Percentiles rank a stretch among this genome's conserved stretches.
These are phyloP conservation scores for Diadophis punctatus DNA, from an alignment of 2,113 vertebrate species.

Conservation along the genomic window DNA sequence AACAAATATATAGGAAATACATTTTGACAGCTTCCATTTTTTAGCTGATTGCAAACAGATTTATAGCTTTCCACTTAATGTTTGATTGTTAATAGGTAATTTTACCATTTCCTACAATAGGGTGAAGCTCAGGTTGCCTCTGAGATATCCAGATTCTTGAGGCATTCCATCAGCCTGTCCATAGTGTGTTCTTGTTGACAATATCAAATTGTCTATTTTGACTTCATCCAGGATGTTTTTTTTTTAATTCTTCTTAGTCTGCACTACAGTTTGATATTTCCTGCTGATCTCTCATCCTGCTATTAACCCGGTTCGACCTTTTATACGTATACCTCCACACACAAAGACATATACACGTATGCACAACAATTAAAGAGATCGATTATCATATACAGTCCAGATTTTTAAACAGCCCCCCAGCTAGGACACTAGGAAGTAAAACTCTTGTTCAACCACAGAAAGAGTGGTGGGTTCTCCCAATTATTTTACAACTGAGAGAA, in stretches of 20 bases:
- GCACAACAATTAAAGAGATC: background rate
- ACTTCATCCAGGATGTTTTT: too few species aligned
- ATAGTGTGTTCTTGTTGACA: background rate
- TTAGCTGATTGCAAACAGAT: background rate
- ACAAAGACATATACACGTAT: background rate
- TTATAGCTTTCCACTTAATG: background rate
- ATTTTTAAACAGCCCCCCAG: background rate
- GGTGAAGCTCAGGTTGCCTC: background rate
- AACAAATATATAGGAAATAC: background rate
- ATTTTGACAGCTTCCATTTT: slow-evolving; percentile 1
- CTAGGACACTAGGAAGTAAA: background rate
- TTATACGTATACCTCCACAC: background rate
- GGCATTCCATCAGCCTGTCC: background rate
- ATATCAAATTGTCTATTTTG: too few species aligned
- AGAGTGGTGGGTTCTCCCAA: background rate
- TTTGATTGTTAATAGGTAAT: background rate
- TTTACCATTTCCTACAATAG: background rate
- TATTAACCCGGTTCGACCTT: too few species aligned
- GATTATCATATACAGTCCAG: background rate
- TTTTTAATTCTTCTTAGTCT: too few species aligned
- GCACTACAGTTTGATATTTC: too few species aligned
- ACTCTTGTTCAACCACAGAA: background rate
- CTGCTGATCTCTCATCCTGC: too few species aligned
- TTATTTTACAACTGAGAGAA: background rate
- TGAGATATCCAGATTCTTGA: background rate